These are phyloP conservation scores for Cydia fagiglandana DNA, from an alignment of 1,140 invertebrate genomes.

Conservation along the genomic window DNA sequence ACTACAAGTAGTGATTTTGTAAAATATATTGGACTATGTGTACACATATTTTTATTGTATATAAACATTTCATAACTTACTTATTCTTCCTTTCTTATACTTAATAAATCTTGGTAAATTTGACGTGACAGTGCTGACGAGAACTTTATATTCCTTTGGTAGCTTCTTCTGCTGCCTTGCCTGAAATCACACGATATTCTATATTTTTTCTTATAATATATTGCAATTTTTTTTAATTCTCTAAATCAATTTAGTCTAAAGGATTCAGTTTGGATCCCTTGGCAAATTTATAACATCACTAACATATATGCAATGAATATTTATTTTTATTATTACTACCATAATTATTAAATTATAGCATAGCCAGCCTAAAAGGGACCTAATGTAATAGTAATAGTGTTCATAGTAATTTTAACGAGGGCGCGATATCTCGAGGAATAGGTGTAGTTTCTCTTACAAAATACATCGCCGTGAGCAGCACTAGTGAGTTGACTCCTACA, in stretches of 20 bases:
- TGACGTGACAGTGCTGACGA: conserved; percentile 84
- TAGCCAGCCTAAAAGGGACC: no score
- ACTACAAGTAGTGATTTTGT: conserved; percentile 30
- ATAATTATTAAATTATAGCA: no score
- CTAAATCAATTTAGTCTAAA: background rate
- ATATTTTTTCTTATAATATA: background rate
- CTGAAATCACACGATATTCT: conserved; percentile 63
- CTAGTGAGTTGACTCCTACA: no score
- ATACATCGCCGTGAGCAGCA: no score
- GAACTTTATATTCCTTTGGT: conserved; percentile 82
- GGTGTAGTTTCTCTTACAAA: no score
- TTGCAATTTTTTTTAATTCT: background rate
- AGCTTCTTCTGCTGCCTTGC: conserved; percentile 82
- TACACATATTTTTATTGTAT: conserved; percentile 1
- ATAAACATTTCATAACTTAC: conserved; percentile 49
- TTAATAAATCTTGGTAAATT: conserved; percentile 87
- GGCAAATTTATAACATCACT: background rate
- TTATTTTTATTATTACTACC: no score
- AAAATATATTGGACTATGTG: conserved; percentile 38
- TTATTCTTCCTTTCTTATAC: conserved; percentile 80
- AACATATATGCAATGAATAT: no score
- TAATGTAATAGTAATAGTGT: no score
- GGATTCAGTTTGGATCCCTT: background rate
- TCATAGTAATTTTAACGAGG: no score
- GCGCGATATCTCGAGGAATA: no score